Base-by-base conservation (phyloP, 2,113 vertebrate species). In the Furnarius figulus region DNA sequence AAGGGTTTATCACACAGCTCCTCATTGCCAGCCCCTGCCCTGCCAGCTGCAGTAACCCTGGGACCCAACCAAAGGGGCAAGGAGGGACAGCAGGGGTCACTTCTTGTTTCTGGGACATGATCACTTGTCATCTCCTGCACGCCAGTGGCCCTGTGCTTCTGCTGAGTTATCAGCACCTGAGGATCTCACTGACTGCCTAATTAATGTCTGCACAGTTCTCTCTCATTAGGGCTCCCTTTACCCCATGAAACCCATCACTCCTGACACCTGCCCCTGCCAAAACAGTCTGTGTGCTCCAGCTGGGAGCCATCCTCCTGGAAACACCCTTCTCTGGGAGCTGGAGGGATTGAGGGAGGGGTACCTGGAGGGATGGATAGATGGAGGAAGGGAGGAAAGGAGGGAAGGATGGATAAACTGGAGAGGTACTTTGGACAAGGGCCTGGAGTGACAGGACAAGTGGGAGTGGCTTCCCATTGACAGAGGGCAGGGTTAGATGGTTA, bases 161-260 rank as follows among this genome's bases (percentile, higher is more conserved):
- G 87, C 80, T 55, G 87, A 82, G 85, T 89, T 93, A 91, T 46
- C 70, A 33, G 85, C 93, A 63, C 73, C 68, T 37, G 92, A 91
- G 77, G 61, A 81, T 81, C 47, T 39, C 42, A 37, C 59, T 1
- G 22, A 31, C 79, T 87, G 84, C 73, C 65, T 93, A 74, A 94
- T 87, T 67, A 91, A 78, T 9, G 24, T 19, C 81, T 78, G 73
- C 52, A 8, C 3, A 6, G 23, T 6, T 91, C 74, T 33, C 61
- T 74, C 77, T 83, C 22, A 2, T 90, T 49, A 80, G 55, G 63
- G 37, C 23, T 80, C 39, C n/a, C 58, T 77, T 24, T 42, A 65
- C 5, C 14, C 15, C 20, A 2, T 2, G 37, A 80, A 73, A 4
- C 39, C 61, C 73, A 25, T 18, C 1, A 0, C 20, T 89, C 61